Evolutionary conservation across 2,113 vertebrate species (phyloP).

Genomic region (Entomyzon cyanotis): DNA sequence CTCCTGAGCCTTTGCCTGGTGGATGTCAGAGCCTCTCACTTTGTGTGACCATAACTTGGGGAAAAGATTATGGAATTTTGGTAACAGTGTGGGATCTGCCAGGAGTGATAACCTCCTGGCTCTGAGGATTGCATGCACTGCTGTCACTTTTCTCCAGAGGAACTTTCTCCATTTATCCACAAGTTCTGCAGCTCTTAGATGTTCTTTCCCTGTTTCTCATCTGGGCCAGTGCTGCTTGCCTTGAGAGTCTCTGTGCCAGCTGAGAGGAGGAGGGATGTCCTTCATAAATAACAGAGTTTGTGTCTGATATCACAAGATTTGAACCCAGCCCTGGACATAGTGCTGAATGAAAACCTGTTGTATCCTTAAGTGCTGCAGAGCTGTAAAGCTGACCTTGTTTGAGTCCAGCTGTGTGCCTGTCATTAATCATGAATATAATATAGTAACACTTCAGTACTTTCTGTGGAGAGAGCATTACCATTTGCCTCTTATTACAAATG

Average conservation of each 20-base stretch:
- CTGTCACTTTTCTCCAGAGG: neutral
- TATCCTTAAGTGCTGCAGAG: neutral
- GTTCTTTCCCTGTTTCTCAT: rapidly evolving
- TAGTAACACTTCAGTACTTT: neutral
- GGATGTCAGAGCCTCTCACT: neutral
- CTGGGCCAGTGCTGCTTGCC: neutral
- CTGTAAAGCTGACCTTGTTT: neutral
- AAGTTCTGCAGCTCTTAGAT: neutral
- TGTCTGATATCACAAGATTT: neutral
- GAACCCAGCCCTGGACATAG: neutral
- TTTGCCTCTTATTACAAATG: neutral
- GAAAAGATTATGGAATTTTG: too few species aligned
- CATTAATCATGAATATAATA: neutral
- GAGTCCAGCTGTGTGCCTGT: neutral
- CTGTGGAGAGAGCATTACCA: neutral
- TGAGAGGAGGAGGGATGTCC: neutral
- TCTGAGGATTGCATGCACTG: neutral
- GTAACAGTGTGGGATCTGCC: rapidly evolving
- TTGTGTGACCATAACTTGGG: neutral
- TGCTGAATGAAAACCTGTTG: neutral
- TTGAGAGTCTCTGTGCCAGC: neutral
- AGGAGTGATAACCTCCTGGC: neutral
- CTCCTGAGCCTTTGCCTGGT: neutral
- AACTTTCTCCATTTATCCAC: neutral
- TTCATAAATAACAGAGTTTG: neutral